phyloP scores from a whole-genome alignment of 2,888 invertebrate species.

The Nebria salina region DNA sequence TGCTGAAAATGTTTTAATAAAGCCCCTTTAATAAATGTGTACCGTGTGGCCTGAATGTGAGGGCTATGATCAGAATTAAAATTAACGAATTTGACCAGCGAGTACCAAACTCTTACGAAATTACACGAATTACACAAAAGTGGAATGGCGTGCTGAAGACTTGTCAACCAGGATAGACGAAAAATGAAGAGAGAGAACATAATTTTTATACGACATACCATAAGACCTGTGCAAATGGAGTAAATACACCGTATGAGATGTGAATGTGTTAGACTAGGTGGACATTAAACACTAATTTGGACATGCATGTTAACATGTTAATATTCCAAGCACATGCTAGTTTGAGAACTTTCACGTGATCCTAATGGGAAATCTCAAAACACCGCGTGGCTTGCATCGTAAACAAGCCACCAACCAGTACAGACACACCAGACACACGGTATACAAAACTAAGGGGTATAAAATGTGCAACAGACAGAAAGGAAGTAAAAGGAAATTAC shows the following conservation, averaged over 20 bases:
- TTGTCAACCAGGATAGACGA: too few species aligned
- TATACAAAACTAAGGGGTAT: not conserved
- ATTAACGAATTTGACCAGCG: not conserved
- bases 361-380: slow-evolving; percentile 46
- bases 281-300: slow-evolving; percentile 43
- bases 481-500: not conserved
- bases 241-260: too few species aligned
- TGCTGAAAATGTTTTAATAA: slow-evolving; percentile 11
- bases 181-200: too few species aligned
- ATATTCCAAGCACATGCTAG: slow-evolving; percentile 38
- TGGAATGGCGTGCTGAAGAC: too few species aligned
- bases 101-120: not conserved
- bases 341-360: slow-evolving; percentile 45
- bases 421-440: not conserved
- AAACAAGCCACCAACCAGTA: slow-evolving; percentile 26
- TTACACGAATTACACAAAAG: too few species aligned
- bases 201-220: too few species aligned
- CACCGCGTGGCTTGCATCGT: slow-evolving; percentile 42
- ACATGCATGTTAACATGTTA: slow-evolving; percentile 46
- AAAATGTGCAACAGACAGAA: not conserved
- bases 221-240: too few species aligned
- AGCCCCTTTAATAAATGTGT: slow-evolving; percentile 10
- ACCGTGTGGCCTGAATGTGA: slow-evolving; percentile 3
- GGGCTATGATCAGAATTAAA: slow-evolving; percentile 6
- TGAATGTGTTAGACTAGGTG: not conserved